Percentiles rank a stretch among this genome's conserved stretches.
phyloP scores from a whole-genome alignment of 2,888 invertebrate genomes.

The Heliothis peltigera region DNA sequence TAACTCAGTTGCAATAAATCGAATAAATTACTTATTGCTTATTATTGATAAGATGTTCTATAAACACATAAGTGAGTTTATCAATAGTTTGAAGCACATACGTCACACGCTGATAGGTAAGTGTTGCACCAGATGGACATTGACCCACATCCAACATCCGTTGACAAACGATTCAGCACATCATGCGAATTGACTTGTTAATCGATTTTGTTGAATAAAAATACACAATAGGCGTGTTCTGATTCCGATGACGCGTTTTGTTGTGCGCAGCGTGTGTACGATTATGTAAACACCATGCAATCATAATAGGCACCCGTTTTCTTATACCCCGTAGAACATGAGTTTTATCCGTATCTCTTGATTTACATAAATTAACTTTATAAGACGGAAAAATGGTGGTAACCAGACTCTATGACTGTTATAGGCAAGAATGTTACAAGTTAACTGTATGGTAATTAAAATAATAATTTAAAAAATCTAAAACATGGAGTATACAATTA shows the following conservation, averaged over 20 bases:
- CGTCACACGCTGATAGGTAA: slow-evolving; percentile 53
- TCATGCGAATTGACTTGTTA: slow-evolving; percentile 81
- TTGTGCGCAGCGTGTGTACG: slow-evolving; percentile 45
- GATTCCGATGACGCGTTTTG: slow-evolving; percentile 58
- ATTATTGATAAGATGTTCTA: slow-evolving; percentile 49
- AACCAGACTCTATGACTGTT: too few species aligned
- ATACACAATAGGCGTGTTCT: slow-evolving; percentile 61
- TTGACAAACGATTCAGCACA: slow-evolving; percentile 78
- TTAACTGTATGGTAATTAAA: too few species aligned
- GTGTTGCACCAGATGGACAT: slow-evolving; percentile 74
- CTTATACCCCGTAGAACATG: too few species aligned
- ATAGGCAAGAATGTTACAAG: too few species aligned
- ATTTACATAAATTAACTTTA: too few species aligned
- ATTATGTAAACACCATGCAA: slow-evolving; percentile 48
- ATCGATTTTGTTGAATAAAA: slow-evolving; percentile 78
- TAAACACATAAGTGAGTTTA: slow-evolving; percentile 43
- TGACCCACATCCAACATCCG: slow-evolving; percentile 81
- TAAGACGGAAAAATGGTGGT: too few species aligned
- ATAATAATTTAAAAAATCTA: too few species aligned
- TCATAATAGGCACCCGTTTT: slow-evolving; percentile 18
- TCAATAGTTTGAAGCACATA: slow-evolving; percentile 41
- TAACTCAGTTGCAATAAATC: slow-evolving; percentile 30
- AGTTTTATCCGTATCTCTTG: too few species aligned
- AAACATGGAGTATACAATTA: too few species aligned
- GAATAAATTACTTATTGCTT: slow-evolving; percentile 19